Evolutionary conservation across 2,113 vertebrate genomes (phyloP), one percentile per base, ranked within the genome.

Genomic region (Clinocottus analis): DNA sequence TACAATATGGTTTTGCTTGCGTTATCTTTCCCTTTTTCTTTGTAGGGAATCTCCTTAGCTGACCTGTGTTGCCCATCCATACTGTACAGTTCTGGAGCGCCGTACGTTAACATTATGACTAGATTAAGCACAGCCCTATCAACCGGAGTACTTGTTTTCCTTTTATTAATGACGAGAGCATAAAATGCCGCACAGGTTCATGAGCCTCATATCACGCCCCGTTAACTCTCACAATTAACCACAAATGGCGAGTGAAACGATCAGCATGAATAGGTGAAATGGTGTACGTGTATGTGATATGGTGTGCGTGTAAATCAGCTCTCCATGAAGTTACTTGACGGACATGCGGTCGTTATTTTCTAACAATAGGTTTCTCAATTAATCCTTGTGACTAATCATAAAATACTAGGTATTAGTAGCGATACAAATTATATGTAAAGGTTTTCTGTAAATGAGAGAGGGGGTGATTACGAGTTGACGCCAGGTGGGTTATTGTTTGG

Each of bases 1-100:
- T 91, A 80, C 85, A 85, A 84, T 84, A 58, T 82, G 63, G 71
- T 80, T 85, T 86, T 81, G 71, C 69, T 58, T 86, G 79, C 79
- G 66, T 86, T 84, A 80, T 79, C 75, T 82, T 71, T n/a, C 53
- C 68, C 70, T 66, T 66, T 67, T 86, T 70, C 66, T 13, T n/a
- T n/a, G 25, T 11, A 55, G 69, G 81, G 79, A 64, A 85, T 82
- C 82, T 91, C 58, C 68, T 79, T 10, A 84, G 47, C 37, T 55
- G 61, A 80, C 78, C 72, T 29, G 67, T 33, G 69, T 68, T 73
- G 77, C 67, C 64, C 33, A 8, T 56, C 66, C 53, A 43, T 78
- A 27, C 31, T 61, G 9, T 63, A 45, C 31, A 49, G 60, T 74
- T 35, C 6, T 59, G 23, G 31, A 62, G 27, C 45, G 27, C 16